These are phyloP conservation scores for Agonopterix subpropinquella DNA, from an alignment of 2,888 invertebrate genomes.

Conservation along the genomic window DNA sequence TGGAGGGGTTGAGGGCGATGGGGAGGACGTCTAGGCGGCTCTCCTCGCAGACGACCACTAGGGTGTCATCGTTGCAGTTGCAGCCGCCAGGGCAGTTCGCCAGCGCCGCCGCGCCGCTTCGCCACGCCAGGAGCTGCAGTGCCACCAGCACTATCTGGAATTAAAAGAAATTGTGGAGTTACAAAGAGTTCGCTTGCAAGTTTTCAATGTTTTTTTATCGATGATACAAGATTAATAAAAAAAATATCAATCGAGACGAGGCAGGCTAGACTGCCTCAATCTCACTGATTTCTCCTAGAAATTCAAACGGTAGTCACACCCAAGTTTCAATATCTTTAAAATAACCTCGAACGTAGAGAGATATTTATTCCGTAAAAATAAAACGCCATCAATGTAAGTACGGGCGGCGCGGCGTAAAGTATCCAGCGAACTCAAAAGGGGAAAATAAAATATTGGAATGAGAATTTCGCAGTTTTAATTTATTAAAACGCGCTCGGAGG, in stretches of 20 bases:
- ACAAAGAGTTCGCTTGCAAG: too few relatives aligned
- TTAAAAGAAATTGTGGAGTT: constrained; percentile 9
- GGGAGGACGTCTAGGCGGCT: constrained; percentile 92
- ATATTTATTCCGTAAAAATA: too few relatives aligned
- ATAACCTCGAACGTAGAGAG: too few relatives aligned
- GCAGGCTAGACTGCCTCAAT: too few relatives aligned
- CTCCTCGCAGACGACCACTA: constrained; percentile 89
- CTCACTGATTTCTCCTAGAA: too few relatives aligned
- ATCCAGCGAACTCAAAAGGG: constrained; percentile 18
- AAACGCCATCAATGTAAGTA: neutral
- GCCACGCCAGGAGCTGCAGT: constrained; percentile 51
- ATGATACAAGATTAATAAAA: too few relatives aligned
- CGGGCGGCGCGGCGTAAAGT: neutral
- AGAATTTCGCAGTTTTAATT: constrained; percentile 72
- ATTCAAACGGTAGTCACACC: too few relatives aligned
- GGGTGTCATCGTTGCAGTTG: constrained; percentile 91
- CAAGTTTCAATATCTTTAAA: too few relatives aligned
- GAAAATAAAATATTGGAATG: constrained; percentile 65
- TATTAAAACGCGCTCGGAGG: constrained; percentile 68
- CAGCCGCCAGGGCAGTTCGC: constrained; percentile 92
- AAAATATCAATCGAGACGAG: too few relatives aligned
- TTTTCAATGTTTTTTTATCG: too few relatives aligned
- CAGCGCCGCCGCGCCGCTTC: constrained; percentile 71
- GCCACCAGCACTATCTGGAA: constrained; percentile 63
- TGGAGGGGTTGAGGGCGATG: constrained; percentile 93